Conservation (phyloP, 2,888 invertebrate genomes). For the Orchestes rusci region DNA sequence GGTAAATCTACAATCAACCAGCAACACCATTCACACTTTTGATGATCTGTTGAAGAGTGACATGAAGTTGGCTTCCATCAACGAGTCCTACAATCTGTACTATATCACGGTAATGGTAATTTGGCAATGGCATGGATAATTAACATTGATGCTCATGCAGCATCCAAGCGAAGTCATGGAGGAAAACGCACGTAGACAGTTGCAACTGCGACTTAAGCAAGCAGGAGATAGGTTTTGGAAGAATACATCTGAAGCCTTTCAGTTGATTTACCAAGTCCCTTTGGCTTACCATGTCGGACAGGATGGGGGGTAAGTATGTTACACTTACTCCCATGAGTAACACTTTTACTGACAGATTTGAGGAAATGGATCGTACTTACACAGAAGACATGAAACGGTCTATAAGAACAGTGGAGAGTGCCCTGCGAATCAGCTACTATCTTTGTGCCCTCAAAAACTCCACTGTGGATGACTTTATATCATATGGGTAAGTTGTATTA, state of each 20-base stretch:
- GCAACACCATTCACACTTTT: constrained; percentile 6
- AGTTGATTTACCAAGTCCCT: constrained; percentile 2
- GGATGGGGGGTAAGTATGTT: too few relatives aligned
- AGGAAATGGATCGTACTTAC: too few relatives aligned
- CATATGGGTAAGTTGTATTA: too few relatives aligned
- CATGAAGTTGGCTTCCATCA: constrained; percentile 5
- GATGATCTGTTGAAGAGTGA: constrained; percentile 5
- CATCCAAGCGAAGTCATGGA: constrained; percentile 6
- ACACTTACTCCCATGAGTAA: too few relatives aligned
- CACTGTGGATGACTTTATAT: too few relatives aligned
- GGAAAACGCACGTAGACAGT: constrained; percentile 4
- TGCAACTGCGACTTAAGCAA: constrained; percentile 2
- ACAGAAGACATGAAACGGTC: background rate
- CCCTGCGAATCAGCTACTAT: too few relatives aligned
- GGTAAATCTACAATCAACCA: constrained; percentile 7
- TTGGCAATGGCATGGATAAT: background rate
- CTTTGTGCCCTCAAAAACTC: too few relatives aligned
- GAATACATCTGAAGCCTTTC: constrained; percentile 1
- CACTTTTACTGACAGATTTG: too few relatives aligned
- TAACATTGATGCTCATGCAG: constrained; percentile 5
- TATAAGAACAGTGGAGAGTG: too few relatives aligned
- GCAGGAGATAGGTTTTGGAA: constrained; percentile 7
- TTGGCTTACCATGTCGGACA: constrained; percentile 15
- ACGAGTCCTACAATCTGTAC: constrained; percentile 6
- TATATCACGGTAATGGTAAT: constrained; percentile 15